Evolutionary conservation across 2,797 vertebrate species (phyloP).

Genomic region (Potorous gilbertii): DNA sequence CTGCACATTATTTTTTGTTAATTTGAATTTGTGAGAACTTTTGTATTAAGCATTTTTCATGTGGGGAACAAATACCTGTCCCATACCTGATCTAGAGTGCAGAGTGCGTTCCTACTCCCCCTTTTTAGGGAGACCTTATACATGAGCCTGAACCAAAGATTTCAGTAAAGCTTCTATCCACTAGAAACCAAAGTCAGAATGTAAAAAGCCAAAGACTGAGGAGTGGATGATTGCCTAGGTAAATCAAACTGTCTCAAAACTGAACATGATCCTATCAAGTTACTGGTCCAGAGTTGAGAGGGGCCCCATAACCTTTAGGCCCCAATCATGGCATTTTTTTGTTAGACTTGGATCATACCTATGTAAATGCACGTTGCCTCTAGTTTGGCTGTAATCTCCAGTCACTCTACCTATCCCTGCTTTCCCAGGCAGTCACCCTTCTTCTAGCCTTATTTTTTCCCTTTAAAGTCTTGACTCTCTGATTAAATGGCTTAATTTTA

Average conservation of each 20-base stretch:
- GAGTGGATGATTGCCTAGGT: neutral
- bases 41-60: neutral
- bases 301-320: neutral
- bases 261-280: neutral
- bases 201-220: neutral
- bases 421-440: neutral
- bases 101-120: neutral
- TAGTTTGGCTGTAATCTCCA: neutral
- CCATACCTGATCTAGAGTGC: neutral
- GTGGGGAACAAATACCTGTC: neutral
- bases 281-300: neutral
- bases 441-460: neutral
- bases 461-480: neutral
- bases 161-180: neutral
- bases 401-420: neutral
- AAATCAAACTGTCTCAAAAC: neutral
- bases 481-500: neutral
- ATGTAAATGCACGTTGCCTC: neutral
- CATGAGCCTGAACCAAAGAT: neutral
- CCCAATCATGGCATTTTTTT: neutral
- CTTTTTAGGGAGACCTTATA: neutral
- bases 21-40: neutral
- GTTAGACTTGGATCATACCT: neutral
- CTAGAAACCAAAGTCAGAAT: neutral
- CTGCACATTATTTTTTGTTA: neutral